Evolutionary conservation across 1,140 invertebrate genomes (phyloP).

Genomic region (Geopemphigus sp.): DNA sequence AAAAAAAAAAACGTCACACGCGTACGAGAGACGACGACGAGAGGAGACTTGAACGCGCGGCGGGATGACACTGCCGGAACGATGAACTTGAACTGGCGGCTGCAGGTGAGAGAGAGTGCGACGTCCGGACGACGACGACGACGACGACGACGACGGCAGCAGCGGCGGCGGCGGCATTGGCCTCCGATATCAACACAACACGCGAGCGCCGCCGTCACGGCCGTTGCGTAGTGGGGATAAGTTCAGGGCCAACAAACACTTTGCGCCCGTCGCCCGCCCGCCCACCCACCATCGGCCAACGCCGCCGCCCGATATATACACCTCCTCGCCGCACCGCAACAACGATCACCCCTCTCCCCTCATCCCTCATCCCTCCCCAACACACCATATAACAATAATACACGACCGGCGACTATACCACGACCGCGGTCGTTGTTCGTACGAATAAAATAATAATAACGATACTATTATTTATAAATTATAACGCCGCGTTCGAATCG

Average conservation of each 20-base stretch:
- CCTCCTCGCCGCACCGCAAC: not conserved
- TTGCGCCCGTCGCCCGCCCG: conserved; percentile 37
- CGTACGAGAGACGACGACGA: not conserved
- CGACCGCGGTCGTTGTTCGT: not conserved
- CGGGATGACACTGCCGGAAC: conserved; percentile 46
- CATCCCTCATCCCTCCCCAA: too few species aligned
- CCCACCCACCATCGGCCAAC: not conserved
- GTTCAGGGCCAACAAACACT: conserved; percentile 46
- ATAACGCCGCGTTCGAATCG: too few species aligned
- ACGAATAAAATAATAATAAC: too few species aligned
- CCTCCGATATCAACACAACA: conserved; percentile 47
- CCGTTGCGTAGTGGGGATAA: conserved; percentile 42
- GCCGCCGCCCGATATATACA: conserved; percentile 3
- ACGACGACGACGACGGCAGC: not conserved
- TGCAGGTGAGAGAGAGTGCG: conserved; percentile 48
- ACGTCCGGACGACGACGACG: conserved; percentile 5
- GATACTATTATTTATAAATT: too few species aligned
- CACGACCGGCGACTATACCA: not conserved
- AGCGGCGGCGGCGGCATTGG: conserved; percentile 41
- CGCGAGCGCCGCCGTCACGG: conserved; percentile 29
- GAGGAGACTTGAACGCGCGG: conserved; percentile 47
- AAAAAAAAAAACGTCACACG: not conserved
- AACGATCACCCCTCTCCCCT: not conserved
- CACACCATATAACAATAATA: too few species aligned
- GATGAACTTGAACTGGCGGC: conserved; percentile 48